Conservation (phyloP, 2,888 invertebrate species). For the Saturnia pavonia region DNA sequence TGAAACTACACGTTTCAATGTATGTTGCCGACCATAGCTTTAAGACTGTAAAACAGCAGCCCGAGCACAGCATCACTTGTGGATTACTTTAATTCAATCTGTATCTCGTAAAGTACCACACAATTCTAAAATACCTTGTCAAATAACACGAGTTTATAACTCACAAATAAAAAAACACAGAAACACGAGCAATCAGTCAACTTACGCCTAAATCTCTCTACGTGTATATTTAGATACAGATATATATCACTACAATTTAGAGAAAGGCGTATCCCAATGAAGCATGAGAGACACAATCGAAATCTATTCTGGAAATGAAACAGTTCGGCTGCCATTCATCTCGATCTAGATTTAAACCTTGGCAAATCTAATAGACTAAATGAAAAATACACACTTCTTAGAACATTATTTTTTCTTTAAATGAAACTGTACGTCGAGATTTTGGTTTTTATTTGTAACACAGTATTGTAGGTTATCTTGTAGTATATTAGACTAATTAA, state of each 20-base stretch:
- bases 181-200: too few relatives aligned
- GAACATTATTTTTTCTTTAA: neutral
- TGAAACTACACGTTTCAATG: neutral
- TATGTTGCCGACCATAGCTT: too few relatives aligned
- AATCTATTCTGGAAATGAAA: slow-evolving; percentile 3
- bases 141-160: too few relatives aligned
- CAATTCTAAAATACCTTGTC: too few relatives aligned
- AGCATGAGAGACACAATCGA: neutral
- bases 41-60: too few relatives aligned
- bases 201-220: too few relatives aligned
- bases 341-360: slow-evolving; percentile 1
- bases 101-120: too few relatives aligned
- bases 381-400: neutral
- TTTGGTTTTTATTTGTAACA: neutral
- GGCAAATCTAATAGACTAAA: neutral
- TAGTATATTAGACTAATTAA: neutral
- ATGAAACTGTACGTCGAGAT: neutral
- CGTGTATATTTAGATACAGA: neutral
- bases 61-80: neutral
- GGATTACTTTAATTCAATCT: neutral
- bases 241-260: neutral
- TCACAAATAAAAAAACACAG: too few relatives aligned
- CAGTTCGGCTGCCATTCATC: neutral
- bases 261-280: slow-evolving; percentile 1
- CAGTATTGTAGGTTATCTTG: neutral